Percentiles rank a stretch among this genome's conserved stretches.
Evolutionary conservation across 1,140 invertebrate species (phyloP).

Genomic region (Drosophila serrata): DNA sequence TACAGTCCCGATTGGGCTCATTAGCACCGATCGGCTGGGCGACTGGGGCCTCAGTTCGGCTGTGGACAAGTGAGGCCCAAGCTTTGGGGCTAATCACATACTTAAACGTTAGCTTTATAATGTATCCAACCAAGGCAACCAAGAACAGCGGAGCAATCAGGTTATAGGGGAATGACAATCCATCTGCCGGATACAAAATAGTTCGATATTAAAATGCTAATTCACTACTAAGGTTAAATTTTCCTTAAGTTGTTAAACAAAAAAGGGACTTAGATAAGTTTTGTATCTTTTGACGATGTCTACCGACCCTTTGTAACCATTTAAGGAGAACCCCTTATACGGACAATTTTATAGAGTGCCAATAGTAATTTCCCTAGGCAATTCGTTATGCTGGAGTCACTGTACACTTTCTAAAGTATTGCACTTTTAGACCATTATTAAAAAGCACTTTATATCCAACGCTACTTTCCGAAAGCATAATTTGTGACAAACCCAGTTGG

Average conservation of each 20-base stretch:
- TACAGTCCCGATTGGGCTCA: constrained; percentile 37
- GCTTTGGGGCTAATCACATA: constrained; percentile 69
- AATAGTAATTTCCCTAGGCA: neutral
- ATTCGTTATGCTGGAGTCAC: neutral
- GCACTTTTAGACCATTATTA: too few species aligned
- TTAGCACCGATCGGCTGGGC: neutral
- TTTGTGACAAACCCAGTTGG: neutral
- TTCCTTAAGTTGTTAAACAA: neutral
- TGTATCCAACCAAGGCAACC: constrained; percentile 55
- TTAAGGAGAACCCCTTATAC: neutral
- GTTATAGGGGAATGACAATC: constrained; percentile 62
- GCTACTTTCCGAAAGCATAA: neutral
- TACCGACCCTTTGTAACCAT: too few species aligned
- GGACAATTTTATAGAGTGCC: too few species aligned
- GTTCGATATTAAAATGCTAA: neutral
- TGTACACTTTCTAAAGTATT: too few species aligned
- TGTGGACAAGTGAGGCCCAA: constrained; percentile 52
- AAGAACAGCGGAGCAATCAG: constrained; percentile 48
- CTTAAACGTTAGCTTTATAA: constrained; percentile 73
- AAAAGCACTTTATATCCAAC: neutral
- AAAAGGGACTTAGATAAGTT: neutral
- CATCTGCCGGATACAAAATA: constrained; percentile 19
- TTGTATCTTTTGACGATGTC: neutral
- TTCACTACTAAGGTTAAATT: neutral
- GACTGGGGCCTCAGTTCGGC: neutral